Base-by-base conservation (phyloP, 1,140 invertebrate species). In the Samia ricini region DNA sequence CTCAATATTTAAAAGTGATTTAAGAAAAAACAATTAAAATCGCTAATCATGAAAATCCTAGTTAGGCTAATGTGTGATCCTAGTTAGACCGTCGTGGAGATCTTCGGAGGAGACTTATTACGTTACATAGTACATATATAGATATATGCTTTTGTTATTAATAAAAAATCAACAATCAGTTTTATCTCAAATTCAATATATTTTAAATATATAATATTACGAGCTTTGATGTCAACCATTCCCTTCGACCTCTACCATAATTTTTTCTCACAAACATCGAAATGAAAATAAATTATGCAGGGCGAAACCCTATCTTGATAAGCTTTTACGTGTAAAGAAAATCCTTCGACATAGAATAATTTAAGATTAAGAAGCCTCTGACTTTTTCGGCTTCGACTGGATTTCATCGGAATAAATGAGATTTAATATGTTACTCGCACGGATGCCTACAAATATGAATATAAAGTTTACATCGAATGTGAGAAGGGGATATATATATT, bases 341-440 rank as follows among this genome's bases (percentile, higher is more conserved):
- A 56, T 20, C 36, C 10, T 26, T 56, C 8, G 10, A 42, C 42
- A 56, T 48, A n/a, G 60, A 62, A 57, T 48, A 57, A 55, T 52
- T 51, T 42, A 42, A 42, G 33, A 42, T 42, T 42, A n/a, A 42
- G 54, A 64, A 56, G 48, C 57, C 33, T 2, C 3, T 42, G 24
- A 50, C 23, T 55, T 64, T 42, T 29, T 15, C 12, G 33, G 29
- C 49, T 64, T 55, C 52, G 42, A 59, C 48, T 52, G 52, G 50
- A 64, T 60, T 55, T 23, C 33, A 64, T 64, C 51, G 48, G 63
- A 56, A 63, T 24, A 69, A 69, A 65, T 65, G 51, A 61, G 48
- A 66, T 66, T 69, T 63, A 69, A 66, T 61, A 64, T 55, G 50
- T 49, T 12, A 64, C 54, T 61, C 21, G 48, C 21, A 61, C 60